Conservation (phyloP, 2,797 vertebrate genomes). For the Sarcoramphus papa region DNA sequence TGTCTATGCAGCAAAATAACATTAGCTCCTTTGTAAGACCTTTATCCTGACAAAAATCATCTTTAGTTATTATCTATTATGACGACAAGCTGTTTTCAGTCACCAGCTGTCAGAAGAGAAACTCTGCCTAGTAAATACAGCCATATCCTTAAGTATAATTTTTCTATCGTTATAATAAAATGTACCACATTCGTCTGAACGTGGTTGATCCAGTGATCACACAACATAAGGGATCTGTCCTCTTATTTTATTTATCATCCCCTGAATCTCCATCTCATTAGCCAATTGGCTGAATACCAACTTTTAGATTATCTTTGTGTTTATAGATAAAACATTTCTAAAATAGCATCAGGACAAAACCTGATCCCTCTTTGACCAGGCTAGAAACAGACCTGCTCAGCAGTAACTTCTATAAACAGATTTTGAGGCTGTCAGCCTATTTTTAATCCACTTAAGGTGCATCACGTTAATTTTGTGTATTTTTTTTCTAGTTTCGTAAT, state of each 20-base stretch:
- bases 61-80: not conserved
- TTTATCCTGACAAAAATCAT: not conserved
- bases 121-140: not conserved
- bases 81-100: not conserved
- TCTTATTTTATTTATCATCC: not conserved
- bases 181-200: not conserved
- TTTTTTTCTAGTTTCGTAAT: not conserved
- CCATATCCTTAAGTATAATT: not conserved
- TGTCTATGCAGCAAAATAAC: not conserved
- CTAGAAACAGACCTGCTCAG: not conserved
- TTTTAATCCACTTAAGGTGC: constrained; percentile 14
- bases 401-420: not conserved
- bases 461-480: not conserved
- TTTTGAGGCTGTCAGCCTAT: not conserved
- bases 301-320: not conserved
- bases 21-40: not conserved
- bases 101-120: not conserved
- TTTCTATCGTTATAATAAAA: not conserved
- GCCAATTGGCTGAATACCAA: not conserved
- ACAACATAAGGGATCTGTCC: not conserved
- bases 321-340: not conserved
- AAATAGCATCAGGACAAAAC: not conserved
- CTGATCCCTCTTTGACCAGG: not conserved
- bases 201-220: not conserved
- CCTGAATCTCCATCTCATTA: not conserved